These are phyloP conservation scores for Thryonomys swinderianus DNA, from an alignment of 2,113 vertebrate species.

Conservation along the genomic window DNA sequence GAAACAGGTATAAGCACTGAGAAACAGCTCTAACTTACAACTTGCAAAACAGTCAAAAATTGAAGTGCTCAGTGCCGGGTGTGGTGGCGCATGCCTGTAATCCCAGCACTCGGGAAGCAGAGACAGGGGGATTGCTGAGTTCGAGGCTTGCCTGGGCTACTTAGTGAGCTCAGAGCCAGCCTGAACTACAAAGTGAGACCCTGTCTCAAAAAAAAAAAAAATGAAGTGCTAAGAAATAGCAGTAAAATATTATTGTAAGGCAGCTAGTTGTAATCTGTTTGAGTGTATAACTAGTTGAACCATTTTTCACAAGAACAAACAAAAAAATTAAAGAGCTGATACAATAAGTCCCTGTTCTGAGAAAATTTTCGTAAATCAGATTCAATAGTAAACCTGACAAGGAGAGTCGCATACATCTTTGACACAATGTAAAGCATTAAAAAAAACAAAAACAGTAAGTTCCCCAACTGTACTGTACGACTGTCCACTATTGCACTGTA, in stretches of 20 bases:
- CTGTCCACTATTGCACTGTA: neutral
- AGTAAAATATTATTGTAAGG: constrained; percentile 34
- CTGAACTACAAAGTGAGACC: too few species aligned
- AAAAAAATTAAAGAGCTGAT: neutral
- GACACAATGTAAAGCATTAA: neutral
- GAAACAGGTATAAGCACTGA: neutral
- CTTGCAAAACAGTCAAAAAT: constrained; percentile 42
- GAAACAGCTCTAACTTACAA: constrained; percentile 51
- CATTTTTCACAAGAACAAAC: constrained; percentile 24
- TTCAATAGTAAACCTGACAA: neutral
- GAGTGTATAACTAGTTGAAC: constrained; percentile 21
- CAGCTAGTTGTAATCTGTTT: constrained; percentile 45
- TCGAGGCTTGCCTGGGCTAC: too few species aligned
- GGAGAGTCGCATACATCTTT: neutral
- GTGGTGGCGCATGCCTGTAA: too few species aligned
- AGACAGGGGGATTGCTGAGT: too few species aligned
- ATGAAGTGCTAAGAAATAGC: constrained; percentile 44
- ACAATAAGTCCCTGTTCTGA: neutral
- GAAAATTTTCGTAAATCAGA: neutral
- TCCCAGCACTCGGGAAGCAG: too few species aligned
- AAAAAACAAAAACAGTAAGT: neutral
- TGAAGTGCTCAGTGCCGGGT: too few species aligned
- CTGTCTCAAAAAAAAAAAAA: too few species aligned
- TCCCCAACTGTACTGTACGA: neutral
- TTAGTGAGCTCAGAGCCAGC: too few species aligned